Evolutionary conservation across 2,113 vertebrate genomes (phyloP), one percentile per base, ranked within the genome.

Genomic region (Tretioscincus oriximinensis): DNA sequence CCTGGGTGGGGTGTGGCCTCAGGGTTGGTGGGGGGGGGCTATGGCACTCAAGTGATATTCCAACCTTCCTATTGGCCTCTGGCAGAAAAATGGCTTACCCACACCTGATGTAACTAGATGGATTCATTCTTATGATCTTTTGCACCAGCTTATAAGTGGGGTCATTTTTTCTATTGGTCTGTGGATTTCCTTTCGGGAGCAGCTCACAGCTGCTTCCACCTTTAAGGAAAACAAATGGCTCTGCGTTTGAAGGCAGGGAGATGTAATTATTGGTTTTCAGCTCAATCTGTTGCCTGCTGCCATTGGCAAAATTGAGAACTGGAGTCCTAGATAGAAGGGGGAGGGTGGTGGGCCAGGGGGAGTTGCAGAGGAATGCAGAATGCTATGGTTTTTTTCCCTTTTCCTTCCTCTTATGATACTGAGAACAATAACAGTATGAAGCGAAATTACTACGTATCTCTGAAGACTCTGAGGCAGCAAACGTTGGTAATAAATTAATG

Each of bases 181-280:
- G 35, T 35, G 12, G 31, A 45, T 69, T 83, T 86, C 76, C 84
- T 58, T 86, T 89, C 87, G 72, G 51, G 80, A 85, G 84, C 78
- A 65, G 84, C 80, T 91, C 82, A 20, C 84, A 84, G 84, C 78
- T 87, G 77, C 88, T 87, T 61, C 64, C n/a, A 77, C 74, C 84
- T 29, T 0, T 81, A 80, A 88, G 77, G 63, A 90, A 87, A 88
- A 89, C 29, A 85, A 91, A 88, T 87, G 6, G 82, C 86, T 82
- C 54, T 0, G 0, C 82, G 84, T 71, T 81, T 35, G 0, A 0
- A 88, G 81, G 35, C 73, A 76, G 83, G 83, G 65, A 88, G 76
- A 75, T 87, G 65, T 79, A 87, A 91, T 91, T 86, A 80, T 84
- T 86, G 83, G 58, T 51, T 81, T 87, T 88, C 75, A 86, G 73